These are phyloP conservation scores for Loripinus fragilis DNA, from an alignment of 2,888 invertebrate species.

Conservation along the genomic window DNA sequence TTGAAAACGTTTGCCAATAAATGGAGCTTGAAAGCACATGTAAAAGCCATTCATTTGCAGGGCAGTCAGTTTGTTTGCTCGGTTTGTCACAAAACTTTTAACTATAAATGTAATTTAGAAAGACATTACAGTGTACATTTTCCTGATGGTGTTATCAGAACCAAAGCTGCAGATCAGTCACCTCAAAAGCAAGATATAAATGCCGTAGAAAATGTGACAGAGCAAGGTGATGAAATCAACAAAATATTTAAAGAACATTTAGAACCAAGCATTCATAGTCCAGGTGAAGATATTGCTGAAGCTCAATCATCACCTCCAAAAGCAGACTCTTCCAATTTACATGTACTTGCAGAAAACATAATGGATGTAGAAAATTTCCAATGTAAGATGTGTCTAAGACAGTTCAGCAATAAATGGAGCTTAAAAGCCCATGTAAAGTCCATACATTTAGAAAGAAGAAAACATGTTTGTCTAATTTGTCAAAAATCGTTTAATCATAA, in stretches of 20 bases:
- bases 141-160: neutral
- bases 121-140: conserved; percentile 2
- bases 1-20: conserved; percentile 7
- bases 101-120: conserved; percentile 12
- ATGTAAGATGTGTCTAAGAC: conserved; percentile 8
- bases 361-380: conserved; percentile 7
- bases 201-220: neutral
- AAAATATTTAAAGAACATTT: neutral
- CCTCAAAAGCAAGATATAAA: neutral
- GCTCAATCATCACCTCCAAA: neutral
- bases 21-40: conserved; percentile 14
- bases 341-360: neutral
- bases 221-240: neutral
- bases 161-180: neutral
- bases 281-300: neutral
- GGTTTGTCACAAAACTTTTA: neutral
- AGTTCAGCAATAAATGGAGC: conserved; percentile 12
- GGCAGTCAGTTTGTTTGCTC: conserved; percentile 2
- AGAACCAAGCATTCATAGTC: neutral
- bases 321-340: neutral
- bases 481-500: conserved; percentile 15
- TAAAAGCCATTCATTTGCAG: conserved; percentile 1
- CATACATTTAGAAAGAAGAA: conserved; percentile 5
- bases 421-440: conserved; percentile 9
- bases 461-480: neutral